phyloP scores from a whole-genome alignment of 2,113 vertebrate genomes.

The Xenopus laevis region DNA sequence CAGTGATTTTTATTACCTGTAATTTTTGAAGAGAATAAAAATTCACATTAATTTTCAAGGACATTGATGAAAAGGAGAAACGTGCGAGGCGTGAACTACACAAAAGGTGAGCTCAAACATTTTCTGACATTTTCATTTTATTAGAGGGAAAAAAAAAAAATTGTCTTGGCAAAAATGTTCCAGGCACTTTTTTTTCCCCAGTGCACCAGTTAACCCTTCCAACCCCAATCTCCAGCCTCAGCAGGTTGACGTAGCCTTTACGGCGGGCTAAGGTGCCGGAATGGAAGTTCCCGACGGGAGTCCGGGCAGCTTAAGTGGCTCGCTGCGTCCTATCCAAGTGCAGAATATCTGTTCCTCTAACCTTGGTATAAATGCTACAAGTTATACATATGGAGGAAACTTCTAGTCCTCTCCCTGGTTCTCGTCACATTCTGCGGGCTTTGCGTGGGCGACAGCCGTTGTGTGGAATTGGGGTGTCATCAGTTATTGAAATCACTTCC shows the following conservation, averaged over 20 bases:
- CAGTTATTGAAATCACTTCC: slow-evolving; percentile 91
- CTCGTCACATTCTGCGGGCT: slow-evolving; percentile 74
- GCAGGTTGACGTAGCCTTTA: too few species aligned
- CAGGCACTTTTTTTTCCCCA: slow-evolving; percentile 40
- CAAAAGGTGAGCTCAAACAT: slow-evolving; percentile 36
- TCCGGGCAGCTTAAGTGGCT: too few species aligned
- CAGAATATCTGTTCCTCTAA: too few species aligned
- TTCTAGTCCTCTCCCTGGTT: background rate
- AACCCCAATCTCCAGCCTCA: too few species aligned
- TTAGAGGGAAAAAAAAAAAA: slow-evolving; percentile 20
- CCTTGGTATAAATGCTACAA: too few species aligned
- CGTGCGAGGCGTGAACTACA: background rate
- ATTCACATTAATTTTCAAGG: slow-evolving; percentile 34
- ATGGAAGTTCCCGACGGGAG: too few species aligned
- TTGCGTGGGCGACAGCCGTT: slow-evolving; percentile 94
- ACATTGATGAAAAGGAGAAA: slow-evolving; percentile 31
- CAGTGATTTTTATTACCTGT: slow-evolving; percentile 34
- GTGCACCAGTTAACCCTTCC: slow-evolving; percentile 8
- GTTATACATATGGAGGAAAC: background rate
- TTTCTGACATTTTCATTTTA: slow-evolving; percentile 39
- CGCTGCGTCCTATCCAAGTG: too few species aligned
- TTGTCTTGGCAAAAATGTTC: slow-evolving; percentile 1
- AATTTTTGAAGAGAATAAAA: slow-evolving; percentile 31
- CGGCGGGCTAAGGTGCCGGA: too few species aligned
- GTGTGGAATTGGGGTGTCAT: slow-evolving; percentile 91